phyloP scores from a whole-genome alignment of 2,888 invertebrate genomes.

The Schizaphis graminum region DNA sequence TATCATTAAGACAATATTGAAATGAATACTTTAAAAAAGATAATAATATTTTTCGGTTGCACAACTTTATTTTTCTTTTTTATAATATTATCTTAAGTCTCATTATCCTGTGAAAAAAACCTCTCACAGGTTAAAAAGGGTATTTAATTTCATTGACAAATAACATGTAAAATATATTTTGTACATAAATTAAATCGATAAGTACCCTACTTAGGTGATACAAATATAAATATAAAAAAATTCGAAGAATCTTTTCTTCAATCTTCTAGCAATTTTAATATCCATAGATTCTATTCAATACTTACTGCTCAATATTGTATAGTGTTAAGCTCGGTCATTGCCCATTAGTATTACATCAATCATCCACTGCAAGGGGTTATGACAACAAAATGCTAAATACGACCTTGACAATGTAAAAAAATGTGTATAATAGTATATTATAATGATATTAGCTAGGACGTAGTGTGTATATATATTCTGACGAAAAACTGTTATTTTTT shows the following conservation, averaged over 20 bases:
- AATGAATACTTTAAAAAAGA: not conserved
- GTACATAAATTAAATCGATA: too few species aligned
- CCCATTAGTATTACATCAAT: too few species aligned
- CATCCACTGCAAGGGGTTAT: too few species aligned
- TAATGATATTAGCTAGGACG: not conserved
- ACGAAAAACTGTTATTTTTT: slow-evolving; percentile 14
- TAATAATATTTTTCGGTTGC: not conserved
- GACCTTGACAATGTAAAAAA: not conserved
- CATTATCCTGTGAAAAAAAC: not conserved
- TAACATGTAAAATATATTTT: not conserved
- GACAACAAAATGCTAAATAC: not conserved
- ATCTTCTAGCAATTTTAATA: too few species aligned
- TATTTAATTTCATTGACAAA: not conserved
- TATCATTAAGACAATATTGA: not conserved
- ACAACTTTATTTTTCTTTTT: not conserved
- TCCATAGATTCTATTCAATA: too few species aligned
- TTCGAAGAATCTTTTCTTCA: too few species aligned
- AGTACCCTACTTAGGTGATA: too few species aligned
- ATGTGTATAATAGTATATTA: not conserved
- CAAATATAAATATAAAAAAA: too few species aligned
- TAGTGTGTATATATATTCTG: slow-evolving; percentile 66
- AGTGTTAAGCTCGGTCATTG: too few species aligned
- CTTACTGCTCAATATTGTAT: too few species aligned
- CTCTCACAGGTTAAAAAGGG: not conserved
- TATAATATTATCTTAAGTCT: not conserved